Evolutionary conservation across 2,113 vertebrate species (phyloP), one percentile per base, ranked within the genome.

Genomic region (Halichoeres trimaculatus): DNA sequence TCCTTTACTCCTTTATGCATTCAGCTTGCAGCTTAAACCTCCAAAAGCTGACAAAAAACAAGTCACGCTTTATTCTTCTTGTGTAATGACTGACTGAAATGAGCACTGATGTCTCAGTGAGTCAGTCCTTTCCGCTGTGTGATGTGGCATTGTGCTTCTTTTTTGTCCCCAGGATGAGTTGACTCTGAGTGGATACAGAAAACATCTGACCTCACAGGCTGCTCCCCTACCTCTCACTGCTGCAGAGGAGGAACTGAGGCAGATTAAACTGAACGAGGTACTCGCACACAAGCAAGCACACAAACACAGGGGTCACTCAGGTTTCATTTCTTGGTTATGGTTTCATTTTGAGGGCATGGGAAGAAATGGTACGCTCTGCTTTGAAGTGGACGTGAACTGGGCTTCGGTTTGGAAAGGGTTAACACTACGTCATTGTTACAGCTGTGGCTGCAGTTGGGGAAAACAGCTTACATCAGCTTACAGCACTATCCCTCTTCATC

Each of bases 241-340:
- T 76, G 97, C 97, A 70, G 98, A 99, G 91, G 96, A 99, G 85
- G 97, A 99, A 77, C 95, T 99, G 91, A 92, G 95, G 47, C 95
- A 96, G 92, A 98, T 99, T 71, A 99, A 96, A 91, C 95, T 98
- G 48, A 96, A 89, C 0, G 96, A 97, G 97, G 98, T 99, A 92
- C 24, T n/a, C 0, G 16, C 36, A 56, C 40, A 19, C 51, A 34
- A 17, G 26, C 35, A 69, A 41, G 22, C 22, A 17, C 17, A 19
- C 0, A 41, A 34, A 48, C 19, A n/a, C 8, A 17, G 11, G 14
- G 26, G 9, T 5, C 17, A 63, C 10, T 40, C 5, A 0, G 23
- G 51, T 35, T 19, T 48, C 1, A 41, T 74, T 5, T 55, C 12
- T 10, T 30, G 14, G 5, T 26, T 3, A 22, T 24, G 0, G 1